These are phyloP conservation scores for Muscidifurax raptorellus DNA, from an alignment of 1,140 invertebrate species.

Conservation along the genomic window DNA sequence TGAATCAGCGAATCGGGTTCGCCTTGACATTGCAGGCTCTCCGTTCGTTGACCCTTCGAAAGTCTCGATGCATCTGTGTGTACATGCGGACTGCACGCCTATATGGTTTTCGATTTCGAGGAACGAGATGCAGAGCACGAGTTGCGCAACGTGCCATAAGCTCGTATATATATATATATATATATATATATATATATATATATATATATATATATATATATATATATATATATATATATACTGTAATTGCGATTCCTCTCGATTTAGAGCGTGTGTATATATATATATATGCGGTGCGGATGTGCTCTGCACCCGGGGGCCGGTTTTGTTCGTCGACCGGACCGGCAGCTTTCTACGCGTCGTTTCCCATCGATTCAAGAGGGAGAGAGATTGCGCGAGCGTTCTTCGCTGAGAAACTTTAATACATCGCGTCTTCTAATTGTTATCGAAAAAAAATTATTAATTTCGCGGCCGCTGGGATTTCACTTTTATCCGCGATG, in stretches of 20 bases:
- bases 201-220: neutral
- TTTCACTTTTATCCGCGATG: conserved; percentile 5
- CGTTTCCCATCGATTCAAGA: neutral
- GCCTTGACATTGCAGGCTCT: conserved; percentile 44
- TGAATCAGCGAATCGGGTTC: conserved; percentile 28
- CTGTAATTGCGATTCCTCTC: neutral
- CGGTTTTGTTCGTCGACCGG: neutral
- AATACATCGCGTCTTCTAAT: neutral
- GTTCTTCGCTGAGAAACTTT: neutral
- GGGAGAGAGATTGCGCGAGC: neutral
- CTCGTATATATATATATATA: too few species aligned
- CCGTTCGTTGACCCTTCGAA: conserved; percentile 37
- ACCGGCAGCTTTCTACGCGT: neutral
- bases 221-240: too few species aligned
- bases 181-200: neutral
- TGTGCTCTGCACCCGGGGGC: neutral
- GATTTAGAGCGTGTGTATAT: neutral
- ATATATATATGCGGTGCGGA: neutral
- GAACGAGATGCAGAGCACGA: neutral
- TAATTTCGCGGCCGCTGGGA: neutral
- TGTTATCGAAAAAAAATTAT: neutral
- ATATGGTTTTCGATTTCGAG: neutral
- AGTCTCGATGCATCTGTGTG: too few species aligned
- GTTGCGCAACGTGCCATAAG: neutral
- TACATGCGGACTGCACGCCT: too few species aligned